These are phyloP conservation scores for Pristionchus entomophagus DNA, from an alignment of 2,888 invertebrate genomes.

Conservation along the genomic window DNA sequence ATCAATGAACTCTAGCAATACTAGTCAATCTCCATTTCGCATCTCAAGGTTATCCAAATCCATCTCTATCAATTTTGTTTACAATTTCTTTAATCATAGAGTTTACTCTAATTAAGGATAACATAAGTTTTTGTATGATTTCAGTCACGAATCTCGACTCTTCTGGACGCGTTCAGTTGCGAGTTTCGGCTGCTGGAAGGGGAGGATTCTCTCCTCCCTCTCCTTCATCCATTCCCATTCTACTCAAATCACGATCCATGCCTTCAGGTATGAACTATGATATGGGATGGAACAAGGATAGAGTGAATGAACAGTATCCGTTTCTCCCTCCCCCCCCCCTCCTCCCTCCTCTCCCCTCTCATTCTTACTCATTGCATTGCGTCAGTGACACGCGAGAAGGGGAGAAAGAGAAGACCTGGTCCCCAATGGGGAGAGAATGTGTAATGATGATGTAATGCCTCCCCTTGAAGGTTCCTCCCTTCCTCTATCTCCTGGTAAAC, in stretches of 20 bases:
- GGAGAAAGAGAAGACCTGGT: neutral
- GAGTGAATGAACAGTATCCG: no score
- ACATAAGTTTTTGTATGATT: conserved; percentile 44
- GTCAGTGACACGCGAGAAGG: neutral
- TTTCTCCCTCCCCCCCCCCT: no score
- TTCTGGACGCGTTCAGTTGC: conserved; percentile 68
- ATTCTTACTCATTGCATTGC: neutral
- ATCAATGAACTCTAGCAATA: neutral
- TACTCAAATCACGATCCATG: conserved; percentile 53
- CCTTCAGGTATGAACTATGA: conserved; percentile 37
- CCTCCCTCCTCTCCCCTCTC: conserved; percentile 6
- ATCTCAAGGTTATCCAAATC: neutral
- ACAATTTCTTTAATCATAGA: neutral
- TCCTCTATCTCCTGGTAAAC: conserved; percentile 66
- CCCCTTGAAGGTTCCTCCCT: conserved; percentile 1
- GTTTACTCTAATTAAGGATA: neutral
- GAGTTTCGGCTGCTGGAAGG: conserved; percentile 74
- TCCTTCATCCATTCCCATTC: conserved; percentile 66
- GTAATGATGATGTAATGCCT: neutral
- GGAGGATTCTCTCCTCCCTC: conserved; percentile 74
- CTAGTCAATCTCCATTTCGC: neutral
- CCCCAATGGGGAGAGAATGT: no score
- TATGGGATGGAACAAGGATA: no score
- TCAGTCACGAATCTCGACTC: conserved; percentile 68
- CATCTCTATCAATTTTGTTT: neutral